Base-by-base conservation (phyloP, 2,797 vertebrate genomes). In the Peromyscus attwateri region DNA sequence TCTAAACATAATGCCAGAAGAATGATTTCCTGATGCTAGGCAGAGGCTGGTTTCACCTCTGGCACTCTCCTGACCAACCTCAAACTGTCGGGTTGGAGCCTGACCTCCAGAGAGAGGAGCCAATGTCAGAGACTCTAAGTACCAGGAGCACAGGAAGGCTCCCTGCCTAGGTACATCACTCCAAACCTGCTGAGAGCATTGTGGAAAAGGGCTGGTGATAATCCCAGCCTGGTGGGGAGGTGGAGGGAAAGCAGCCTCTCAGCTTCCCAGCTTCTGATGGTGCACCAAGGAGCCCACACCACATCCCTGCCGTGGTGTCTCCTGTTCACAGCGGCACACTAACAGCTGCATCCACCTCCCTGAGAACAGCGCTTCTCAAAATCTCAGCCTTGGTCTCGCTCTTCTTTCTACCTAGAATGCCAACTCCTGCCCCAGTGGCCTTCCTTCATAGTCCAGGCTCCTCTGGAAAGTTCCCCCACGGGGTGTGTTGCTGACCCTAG, bases 401-500 rank as follows among this genome's bases (percentile, higher is more conserved):
- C 55, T 19, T 62, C 34, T 62, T 70, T 75, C 68, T 89, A 37
- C 55, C 52, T n/a, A 34, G 17, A 87, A 68, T 1, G 71, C 64
- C 29, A 43, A 62, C 57, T 52, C 21, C 80, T n/a, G 6, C 23
- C 49, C 43, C 37, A 25, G 11, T 34, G 80, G 75, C 52, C 40
- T 76, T 71, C 75, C 70, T 66, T 71, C 52, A 68, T 60, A 57
- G 79, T 16, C 29, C 25, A 43, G 14, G 40, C 12, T 68, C 62
- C 88, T 27, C 66, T 10, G 25, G 0, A 40, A 49, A 52, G 73
- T 34, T 14, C 21, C 37, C 37, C 52, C 19, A 40, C 31, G 9
- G 10, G 29, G 21, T 31, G 12, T 12, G 34, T 14, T 0, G 7
- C 13, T 0, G 3, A 76, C 55, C 23, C 75, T 3, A 31, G 10